phyloP scores from a whole-genome alignment of 1,140 invertebrate genomes.

The Notospermus geniculatus region DNA sequence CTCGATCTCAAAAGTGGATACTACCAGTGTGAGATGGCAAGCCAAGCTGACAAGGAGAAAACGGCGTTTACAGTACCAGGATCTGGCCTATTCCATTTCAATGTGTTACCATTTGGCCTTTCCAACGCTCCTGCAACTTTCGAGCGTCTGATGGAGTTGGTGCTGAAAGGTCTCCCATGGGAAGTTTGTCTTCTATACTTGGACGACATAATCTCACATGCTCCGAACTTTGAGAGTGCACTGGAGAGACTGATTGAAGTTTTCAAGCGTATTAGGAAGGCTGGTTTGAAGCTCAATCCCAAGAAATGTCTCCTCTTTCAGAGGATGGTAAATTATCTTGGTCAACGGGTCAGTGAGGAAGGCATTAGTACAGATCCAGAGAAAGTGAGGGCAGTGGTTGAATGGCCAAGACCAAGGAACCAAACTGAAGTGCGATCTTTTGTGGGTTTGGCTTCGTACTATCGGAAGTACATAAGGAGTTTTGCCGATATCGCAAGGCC shows the following conservation, averaged over 20 bases:
- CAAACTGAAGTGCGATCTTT: conserved; percentile 35
- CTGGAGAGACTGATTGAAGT: no score
- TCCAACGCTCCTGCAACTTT: neutral
- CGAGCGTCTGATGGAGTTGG: conserved; percentile 16
- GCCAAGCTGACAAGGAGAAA: conserved; percentile 4
- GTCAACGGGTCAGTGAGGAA: conserved; percentile 26
- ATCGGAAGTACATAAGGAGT: conserved; percentile 29
- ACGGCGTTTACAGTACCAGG: conserved; percentile 2
- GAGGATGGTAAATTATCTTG: conserved; percentile 24
- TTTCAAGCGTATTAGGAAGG: no score
- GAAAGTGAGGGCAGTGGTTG: conserved; percentile 33
- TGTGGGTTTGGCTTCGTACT: conserved; percentile 27
- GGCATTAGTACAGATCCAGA: conserved; percentile 28
- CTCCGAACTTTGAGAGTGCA: conserved; percentile 6
- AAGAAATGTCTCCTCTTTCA: conserved; percentile 29
- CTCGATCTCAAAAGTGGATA: conserved; percentile 31
- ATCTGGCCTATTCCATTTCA: neutral
- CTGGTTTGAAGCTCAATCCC: conserved; percentile 29
- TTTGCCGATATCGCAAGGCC: conserved; percentile 24
- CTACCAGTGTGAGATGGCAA: no score
- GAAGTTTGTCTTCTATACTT: conserved; percentile 18
- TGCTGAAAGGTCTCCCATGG: conserved; percentile 22
- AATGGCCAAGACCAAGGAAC: conserved; percentile 35
- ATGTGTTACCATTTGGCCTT: neutral
- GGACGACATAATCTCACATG: conserved; percentile 28